Percentiles rank a stretch among this genome's conserved stretches.
These are phyloP conservation scores for Microplitis manilae DNA, from an alignment of 2,888 invertebrate genomes.

Conservation along the genomic window DNA sequence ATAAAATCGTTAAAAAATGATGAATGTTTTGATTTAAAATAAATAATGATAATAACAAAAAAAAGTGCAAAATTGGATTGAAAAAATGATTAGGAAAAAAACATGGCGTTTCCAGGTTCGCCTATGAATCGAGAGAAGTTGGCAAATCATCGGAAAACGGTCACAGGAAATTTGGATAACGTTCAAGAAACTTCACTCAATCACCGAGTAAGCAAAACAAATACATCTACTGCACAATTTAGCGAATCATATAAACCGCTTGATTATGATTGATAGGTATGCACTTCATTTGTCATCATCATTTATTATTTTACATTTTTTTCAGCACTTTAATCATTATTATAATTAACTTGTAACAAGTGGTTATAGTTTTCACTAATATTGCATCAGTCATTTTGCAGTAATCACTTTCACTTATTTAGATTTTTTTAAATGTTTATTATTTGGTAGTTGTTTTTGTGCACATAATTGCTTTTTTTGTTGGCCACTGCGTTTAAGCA, in stretches of 20 bases:
- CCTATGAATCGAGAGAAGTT: conserved; percentile 88
- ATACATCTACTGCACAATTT: conserved; percentile 66
- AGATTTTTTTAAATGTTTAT: conserved; percentile 19
- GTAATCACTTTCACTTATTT: conserved; percentile 27
- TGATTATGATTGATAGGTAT: conserved; percentile 68
- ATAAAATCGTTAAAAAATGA: no score
- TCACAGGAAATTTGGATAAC: conserved; percentile 77
- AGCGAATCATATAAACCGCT: conserved; percentile 68
- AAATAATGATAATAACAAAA: neutral
- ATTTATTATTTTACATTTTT: conserved; percentile 40
- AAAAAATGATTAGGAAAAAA: conserved; percentile 22
- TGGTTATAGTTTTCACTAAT: conserved; percentile 22
- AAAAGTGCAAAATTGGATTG: neutral
- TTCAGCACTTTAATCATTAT: conserved; percentile 25
- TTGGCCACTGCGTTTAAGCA: conserved; percentile 48
- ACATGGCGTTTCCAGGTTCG: conserved; percentile 76
- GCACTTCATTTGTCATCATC: conserved; percentile 48
- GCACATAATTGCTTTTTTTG: conserved; percentile 31
- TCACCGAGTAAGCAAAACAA: conserved; percentile 77
- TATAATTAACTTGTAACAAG: conserved; percentile 21
- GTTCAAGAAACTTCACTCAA: conserved; percentile 86
- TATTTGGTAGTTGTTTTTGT: conserved; percentile 8
- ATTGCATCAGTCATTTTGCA: conserved; percentile 42
- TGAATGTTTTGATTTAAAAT: no score
- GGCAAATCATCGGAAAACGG: conserved; percentile 81